Evolutionary conservation across 1,140 invertebrate species (phyloP).

Genomic region (Formica exsecta): DNA sequence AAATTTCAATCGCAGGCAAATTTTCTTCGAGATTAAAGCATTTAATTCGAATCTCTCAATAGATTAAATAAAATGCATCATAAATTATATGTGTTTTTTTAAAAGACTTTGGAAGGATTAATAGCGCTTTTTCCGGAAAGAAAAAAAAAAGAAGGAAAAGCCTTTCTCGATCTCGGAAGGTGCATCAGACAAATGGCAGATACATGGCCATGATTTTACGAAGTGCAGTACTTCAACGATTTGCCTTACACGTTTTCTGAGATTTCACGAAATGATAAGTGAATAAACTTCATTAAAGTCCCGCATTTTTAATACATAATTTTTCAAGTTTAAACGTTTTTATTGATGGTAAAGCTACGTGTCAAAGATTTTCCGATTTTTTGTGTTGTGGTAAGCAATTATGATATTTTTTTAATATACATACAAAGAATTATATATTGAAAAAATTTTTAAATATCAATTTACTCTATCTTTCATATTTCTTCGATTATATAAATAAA

Average conservation of each 20-base stretch:
- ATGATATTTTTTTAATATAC: neutral
- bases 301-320: neutral
- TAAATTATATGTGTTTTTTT: neutral
- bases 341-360: neutral
- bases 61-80: neutral
- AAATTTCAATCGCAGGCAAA: slow-evolving; percentile 30
- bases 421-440: neutral
- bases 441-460: neutral
- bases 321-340: neutral
- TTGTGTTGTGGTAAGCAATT: neutral
- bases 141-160: neutral
- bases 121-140: neutral
- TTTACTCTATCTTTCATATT: no score
- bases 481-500: neutral
- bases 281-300: neutral
- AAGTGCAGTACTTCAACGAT: slow-evolving; percentile 6
- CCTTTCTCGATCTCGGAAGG: neutral
- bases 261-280: neutral
- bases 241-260: slow-evolving; percentile 23
- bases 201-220: slow-evolving; percentile 22
- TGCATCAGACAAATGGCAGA: slow-evolving; percentile 14
- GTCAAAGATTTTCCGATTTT: neutral
- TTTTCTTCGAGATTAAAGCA: neutral
- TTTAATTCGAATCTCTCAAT: neutral
- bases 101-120: slow-evolving; percentile 18